Conservation (phyloP, 2,797 vertebrate species). For the Poeciliopsis infans region DNA sequence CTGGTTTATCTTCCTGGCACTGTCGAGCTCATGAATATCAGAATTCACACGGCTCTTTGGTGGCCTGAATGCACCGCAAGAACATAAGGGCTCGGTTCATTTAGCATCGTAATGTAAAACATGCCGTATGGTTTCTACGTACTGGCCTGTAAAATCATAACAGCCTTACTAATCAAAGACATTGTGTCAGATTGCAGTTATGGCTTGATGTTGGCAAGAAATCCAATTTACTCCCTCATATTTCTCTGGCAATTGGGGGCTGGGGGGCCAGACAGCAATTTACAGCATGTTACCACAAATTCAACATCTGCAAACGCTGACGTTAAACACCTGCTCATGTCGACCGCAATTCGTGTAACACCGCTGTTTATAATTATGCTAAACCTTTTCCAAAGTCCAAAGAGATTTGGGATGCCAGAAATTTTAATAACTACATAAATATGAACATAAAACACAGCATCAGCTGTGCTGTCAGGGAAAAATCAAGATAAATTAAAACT, state of each 20-base stretch:
- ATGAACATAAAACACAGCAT: neutral
- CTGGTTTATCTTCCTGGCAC: slow-evolving; percentile 58
- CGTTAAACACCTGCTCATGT: slow-evolving; percentile 61
- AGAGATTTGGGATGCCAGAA: slow-evolving; percentile 7
- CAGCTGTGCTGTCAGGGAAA: slow-evolving; percentile 12
- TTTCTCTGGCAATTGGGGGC: slow-evolving; percentile 42
- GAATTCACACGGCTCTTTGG: slow-evolving; percentile 63
- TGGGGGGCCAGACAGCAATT: slow-evolving; percentile 38
- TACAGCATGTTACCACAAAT: slow-evolving; percentile 55
- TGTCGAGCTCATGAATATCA: slow-evolving; percentile 51
- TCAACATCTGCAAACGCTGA: slow-evolving; percentile 31
- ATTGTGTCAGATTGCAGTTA: slow-evolving; percentile 63
- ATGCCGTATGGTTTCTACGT: slow-evolving; percentile 65
- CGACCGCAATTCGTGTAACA: slow-evolving; percentile 28
- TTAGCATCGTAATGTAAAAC: slow-evolving; percentile 75
- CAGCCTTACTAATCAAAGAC: slow-evolving; percentile 73
- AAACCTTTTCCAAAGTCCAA: slow-evolving; percentile 2
- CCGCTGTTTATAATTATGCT: slow-evolving; percentile 41
- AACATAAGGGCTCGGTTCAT: slow-evolving; percentile 72
- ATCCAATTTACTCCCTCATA: slow-evolving; percentile 44
- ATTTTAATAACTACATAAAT: neutral
- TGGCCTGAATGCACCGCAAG: slow-evolving; percentile 63
- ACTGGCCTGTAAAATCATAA: slow-evolving; percentile 69
- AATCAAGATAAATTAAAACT: neutral
- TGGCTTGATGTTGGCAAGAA: slow-evolving; percentile 56